Evolutionary conservation across 2,888 invertebrate species (phyloP), one percentile per base, ranked within the genome.

Genomic region (Pegoplata infirma): DNA sequence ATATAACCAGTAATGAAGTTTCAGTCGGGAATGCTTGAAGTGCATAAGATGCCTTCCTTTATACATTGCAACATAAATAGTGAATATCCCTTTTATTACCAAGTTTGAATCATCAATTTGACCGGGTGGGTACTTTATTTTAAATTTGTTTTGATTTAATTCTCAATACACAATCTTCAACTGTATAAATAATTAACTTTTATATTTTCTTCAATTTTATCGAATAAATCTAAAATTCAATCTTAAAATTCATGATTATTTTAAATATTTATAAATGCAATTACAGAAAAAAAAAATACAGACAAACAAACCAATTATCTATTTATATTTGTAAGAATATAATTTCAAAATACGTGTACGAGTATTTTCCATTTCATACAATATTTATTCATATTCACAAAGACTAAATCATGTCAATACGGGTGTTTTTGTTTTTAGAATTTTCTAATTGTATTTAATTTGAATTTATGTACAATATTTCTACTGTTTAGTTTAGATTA

Each of bases 401-500:
- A 55, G 69, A 58, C 69, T 55, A 61, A 77, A 77, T 68, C 49
- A 56, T 68, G 51, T 56, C 63, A 68, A 68, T 75, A 32, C 28
- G 32, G 47, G 47, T 16, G 0, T 8, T 28, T 55, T 66, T 28
- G 28, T 55, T 55, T 44, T 53, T 53, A 10, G n/a, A n/a, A n/a
- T n/a, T 14, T 55, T 6, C 16, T 44, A 19, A 14, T 51, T 25
- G 16, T 23, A 32, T 12, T n/a, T n/a, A n/a, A 32, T 12, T 6
- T 12, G 12, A 32, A 32, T 1, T 10, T 10, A 32, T 40, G n/a
- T 16, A 17, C 61, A 16, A 46, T 32, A 8, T 28, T 61, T 6
- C 55, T 32, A 17, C 32, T 44, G 7, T 49, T 47, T 56, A 55
- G 46, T n/a, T 55, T 47, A 64, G 56, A 72, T 64, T 64, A 72